A percentile compares a stretch with the other conserved stretches of the same genome.
Conservation (phyloP, 2,113 vertebrate genomes). For the Cervus canadensis region DNA sequence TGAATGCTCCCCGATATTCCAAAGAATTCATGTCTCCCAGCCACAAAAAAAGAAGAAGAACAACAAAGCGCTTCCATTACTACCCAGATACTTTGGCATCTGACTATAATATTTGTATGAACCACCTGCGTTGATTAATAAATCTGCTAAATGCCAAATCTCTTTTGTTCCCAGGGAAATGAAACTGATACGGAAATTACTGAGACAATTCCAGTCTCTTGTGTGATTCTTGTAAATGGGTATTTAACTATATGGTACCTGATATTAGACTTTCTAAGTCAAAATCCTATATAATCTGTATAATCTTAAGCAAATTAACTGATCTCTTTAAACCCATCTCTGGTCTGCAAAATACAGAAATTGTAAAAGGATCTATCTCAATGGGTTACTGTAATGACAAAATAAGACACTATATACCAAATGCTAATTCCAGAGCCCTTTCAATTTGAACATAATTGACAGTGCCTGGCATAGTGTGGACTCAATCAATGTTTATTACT, state of each 20-base stretch:
- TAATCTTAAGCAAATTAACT: not conserved
- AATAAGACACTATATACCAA: not conserved
- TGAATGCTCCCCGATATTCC: not conserved
- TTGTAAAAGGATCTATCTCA: not conserved
- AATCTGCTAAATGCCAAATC: not conserved
- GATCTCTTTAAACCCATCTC: not conserved
- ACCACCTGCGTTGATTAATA: not conserved
- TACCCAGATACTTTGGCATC: not conserved
- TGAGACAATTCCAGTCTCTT: not conserved
- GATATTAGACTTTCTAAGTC: not conserved
- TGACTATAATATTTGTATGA: not conserved
- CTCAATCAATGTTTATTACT: not conserved
- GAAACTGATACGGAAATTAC: not conserved
- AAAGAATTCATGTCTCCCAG: not conserved
- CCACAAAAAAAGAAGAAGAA: not conserved
- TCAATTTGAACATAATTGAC: not conserved
- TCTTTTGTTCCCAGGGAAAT: constrained; percentile 5
- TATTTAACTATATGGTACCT: not conserved
- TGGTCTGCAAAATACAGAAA: not conserved
- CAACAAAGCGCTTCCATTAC: not conserved
- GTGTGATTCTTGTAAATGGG: not conserved
- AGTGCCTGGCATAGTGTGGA: not conserved
- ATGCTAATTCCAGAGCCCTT: not conserved
- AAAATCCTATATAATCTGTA: not conserved
- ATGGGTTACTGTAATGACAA: not conserved